Conservation (phyloP, 2,113 vertebrate genomes). For the Rafetus swinhoei region DNA sequence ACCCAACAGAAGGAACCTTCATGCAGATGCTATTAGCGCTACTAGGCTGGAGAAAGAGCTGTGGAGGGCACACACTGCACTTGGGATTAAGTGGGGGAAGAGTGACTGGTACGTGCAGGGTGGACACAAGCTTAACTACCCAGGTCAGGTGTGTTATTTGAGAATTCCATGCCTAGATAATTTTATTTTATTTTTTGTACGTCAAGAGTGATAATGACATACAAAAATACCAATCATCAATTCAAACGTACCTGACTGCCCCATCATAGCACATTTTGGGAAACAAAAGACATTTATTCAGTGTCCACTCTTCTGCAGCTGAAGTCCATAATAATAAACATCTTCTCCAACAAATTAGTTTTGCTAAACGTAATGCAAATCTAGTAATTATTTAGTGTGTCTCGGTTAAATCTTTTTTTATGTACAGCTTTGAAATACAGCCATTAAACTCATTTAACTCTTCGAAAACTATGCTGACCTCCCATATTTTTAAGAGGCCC, state of each 20-base stretch:
- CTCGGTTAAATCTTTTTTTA: slow-evolving; percentile 22
- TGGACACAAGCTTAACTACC: neutral
- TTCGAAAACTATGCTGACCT: neutral
- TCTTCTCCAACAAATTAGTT: neutral
- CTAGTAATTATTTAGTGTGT: neutral
- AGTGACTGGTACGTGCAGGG: neutral
- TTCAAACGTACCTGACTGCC: neutral
- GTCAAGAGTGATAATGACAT: neutral
- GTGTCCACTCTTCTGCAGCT: neutral
- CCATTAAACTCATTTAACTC: neutral
- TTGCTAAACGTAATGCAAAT: neutral
- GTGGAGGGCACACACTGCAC: neutral
- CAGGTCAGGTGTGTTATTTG: neutral
- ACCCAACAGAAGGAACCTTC: neutral
- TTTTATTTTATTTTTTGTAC: neutral
- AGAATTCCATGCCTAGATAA: neutral
- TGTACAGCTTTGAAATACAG: neutral
- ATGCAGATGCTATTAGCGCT: fast-evolving
- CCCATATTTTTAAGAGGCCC: neutral
- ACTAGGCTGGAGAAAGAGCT: neutral
- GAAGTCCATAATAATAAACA: neutral
- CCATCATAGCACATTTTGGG: neutral
- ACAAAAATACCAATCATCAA: neutral
- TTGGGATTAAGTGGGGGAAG: fast-evolving
- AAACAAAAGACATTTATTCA: neutral